Conservation (phyloP, 2,888 invertebrate genomes). For the Ophion costatus region DNA sequence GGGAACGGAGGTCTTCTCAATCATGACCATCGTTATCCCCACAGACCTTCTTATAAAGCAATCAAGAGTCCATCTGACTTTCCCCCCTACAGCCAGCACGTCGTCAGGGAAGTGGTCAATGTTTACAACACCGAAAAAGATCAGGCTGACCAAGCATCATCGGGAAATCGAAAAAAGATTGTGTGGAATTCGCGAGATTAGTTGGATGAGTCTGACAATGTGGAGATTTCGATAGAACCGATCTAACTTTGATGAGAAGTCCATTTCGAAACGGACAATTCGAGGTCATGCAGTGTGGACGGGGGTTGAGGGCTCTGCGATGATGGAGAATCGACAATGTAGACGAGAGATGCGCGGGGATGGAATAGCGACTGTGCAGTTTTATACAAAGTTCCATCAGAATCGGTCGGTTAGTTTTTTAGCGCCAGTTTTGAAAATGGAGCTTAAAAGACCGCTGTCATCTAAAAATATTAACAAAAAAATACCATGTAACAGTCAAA, state of each 20-base stretch:
- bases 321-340: too few relatives aligned
- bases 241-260: not conserved
- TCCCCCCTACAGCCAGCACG: constrained; percentile 73
- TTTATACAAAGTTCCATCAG: too few relatives aligned
- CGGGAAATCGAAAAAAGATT: constrained; percentile 75
- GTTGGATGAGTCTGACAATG: constrained; percentile 27
- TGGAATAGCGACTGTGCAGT: too few relatives aligned
- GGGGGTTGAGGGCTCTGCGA: too few relatives aligned
- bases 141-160: constrained; percentile 59
- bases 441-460: too few relatives aligned
- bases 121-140: constrained; percentile 77
- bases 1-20: constrained; percentile 60
- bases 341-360: too few relatives aligned
- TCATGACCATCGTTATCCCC: constrained; percentile 71
- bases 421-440: too few relatives aligned
- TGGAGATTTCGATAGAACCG: not conserved
- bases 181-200: constrained; percentile 75
- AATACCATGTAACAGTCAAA: too few relatives aligned
- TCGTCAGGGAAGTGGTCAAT: constrained; percentile 80
- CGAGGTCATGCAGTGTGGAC: not conserved
- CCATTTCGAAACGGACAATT: not conserved
- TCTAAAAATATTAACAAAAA: too few relatives aligned
- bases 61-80: constrained; percentile 62
- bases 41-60: constrained; percentile 70
- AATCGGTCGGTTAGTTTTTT: too few relatives aligned